phyloP scores from a whole-genome alignment of 2,797 vertebrate genomes.

The Cheirogaleus major region DNA sequence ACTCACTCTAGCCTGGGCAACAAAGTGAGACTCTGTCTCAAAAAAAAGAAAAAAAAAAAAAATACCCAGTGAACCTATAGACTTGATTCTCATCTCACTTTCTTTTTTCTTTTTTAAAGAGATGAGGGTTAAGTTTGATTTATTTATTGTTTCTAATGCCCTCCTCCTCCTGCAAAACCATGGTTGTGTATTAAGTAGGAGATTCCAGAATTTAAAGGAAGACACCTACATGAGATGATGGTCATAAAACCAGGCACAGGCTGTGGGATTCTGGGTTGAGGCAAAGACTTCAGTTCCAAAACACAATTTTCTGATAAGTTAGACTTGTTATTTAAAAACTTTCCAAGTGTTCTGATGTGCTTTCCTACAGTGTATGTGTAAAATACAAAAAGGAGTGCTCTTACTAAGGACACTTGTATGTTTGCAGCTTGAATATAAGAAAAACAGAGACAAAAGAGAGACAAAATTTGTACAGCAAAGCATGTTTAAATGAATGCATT shows the following conservation, averaged over 20 bases:
- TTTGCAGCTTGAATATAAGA: background rate
- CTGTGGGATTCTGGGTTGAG: background rate
- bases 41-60: too few species aligned
- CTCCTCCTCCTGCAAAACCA: background rate
- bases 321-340: background rate
- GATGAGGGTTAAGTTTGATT: background rate
- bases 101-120: background rate
- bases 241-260: background rate
- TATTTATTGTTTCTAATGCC: background rate
- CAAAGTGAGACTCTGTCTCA: too few species aligned
- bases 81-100: background rate
- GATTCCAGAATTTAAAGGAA: constrained; percentile 19
- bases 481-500: constrained; percentile 45
- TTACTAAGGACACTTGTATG: background rate
- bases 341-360: background rate
- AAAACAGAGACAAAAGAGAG: background rate
- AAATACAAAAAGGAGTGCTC: background rate
- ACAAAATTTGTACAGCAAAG: constrained; percentile 4
- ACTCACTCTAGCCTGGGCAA: too few species aligned
- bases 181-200: background rate
- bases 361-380: background rate
- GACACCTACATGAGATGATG: background rate
- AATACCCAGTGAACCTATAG: background rate
- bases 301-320: background rate
- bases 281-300: background rate